Conservation (phyloP, 53 echinoderm and acorn worm genomes). For the Echinometra lucunter region DNA sequence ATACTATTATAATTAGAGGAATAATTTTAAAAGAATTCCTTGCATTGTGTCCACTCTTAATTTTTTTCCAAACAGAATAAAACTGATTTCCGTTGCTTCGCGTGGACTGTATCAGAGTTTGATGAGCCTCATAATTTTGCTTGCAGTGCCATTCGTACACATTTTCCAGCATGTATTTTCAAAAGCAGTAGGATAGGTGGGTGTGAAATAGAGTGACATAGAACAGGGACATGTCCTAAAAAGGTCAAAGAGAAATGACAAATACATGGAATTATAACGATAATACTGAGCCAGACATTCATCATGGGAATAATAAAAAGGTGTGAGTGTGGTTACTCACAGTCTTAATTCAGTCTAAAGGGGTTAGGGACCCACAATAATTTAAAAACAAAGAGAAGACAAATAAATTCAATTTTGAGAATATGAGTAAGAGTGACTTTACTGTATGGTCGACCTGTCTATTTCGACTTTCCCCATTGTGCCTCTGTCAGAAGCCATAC, state of each 20-base stretch:
- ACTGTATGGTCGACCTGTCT: neutral
- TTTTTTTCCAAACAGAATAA: too few relatives aligned
- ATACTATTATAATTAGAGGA: too few relatives aligned
- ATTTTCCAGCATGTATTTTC: too few relatives aligned
- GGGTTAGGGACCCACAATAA: neutral
- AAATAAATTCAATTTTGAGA: neutral
- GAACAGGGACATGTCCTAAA: neutral
- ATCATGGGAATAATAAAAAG: conserved; percentile 13
- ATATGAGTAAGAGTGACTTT: conserved; percentile 2
- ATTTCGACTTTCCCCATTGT: neutral
- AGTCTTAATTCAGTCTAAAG: neutral
- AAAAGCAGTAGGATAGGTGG: too few relatives aligned
- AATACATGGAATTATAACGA: too few relatives aligned
- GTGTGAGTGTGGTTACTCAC: neutral
- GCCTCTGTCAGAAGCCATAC: neutral
- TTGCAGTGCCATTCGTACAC: too few relatives aligned
- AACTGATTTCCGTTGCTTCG: too few relatives aligned
- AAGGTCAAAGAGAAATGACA: conserved; percentile 13
- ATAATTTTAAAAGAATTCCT: too few relatives aligned
- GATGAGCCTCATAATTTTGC: too few relatives aligned
- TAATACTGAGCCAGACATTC: neutral
- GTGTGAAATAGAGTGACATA: neutral
- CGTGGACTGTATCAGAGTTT: too few relatives aligned
- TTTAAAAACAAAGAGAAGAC: neutral
- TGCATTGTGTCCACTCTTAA: too few relatives aligned